Evolutionary conservation across 2,888 invertebrate genomes (phyloP), one percentile per base, ranked within the genome.

Genomic region (Uropetala carovei): DNA sequence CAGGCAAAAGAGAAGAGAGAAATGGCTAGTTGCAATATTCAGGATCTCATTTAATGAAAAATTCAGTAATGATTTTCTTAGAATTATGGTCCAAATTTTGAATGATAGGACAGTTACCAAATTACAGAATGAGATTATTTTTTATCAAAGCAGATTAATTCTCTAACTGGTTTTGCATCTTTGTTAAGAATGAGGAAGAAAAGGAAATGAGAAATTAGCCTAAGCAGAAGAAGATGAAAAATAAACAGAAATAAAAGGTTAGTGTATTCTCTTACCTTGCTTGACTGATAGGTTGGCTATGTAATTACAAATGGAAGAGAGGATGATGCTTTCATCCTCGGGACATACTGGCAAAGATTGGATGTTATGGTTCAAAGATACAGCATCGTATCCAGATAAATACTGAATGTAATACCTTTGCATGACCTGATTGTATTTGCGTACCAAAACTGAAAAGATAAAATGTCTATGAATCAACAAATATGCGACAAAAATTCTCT

Each of bases 401-500:
- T 99, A 99, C 95, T 99, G 99, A 57, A 99, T 98, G 95, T 99
- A 99, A 95, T 99, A 99, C 93, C 99, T 96, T 95, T 99, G 99
- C 96, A 99, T 98, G 13, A 99, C 99, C 95, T 99, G 98, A 94
- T 98, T 98, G 95, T 99, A 99, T 95, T 99, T 99, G 93, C 99
- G 97, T 8, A 99, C 98, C 92, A 99, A 95, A 56, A 96, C 96
- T 96, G 94, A 60, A 94, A 94, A 92, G 92, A 82, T 92, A 83
- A 43, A 43, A 43, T 43, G 43, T 43, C 43, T 43, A 43, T 43
- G 3, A 43, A 3, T 43, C 43, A 43, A 5, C 43, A 43, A 5
- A 43, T 43, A 3, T 43, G 43, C 43, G 5, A 43, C 5, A 43
- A 43, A 43, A 43, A 43, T 43, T 43, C 43, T 43, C 43, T 43